Conservation (phyloP, 2,888 invertebrate genomes). For the Eilema depressum region DNA sequence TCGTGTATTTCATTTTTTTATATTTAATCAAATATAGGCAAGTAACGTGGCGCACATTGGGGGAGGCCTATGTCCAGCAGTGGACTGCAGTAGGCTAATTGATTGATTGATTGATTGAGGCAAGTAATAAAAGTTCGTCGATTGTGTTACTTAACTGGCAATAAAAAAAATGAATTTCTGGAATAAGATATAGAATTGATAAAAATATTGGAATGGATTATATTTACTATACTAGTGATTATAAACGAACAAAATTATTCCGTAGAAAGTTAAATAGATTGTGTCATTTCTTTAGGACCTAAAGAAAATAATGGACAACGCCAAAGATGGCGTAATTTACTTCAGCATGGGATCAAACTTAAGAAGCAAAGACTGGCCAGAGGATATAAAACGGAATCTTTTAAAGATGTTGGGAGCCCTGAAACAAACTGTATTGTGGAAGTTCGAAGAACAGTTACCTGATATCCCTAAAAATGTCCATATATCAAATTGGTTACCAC, state of each 20-base stretch:
- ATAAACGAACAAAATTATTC: neutral
- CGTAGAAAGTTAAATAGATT: neutral
- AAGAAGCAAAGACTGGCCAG: conserved; percentile 68
- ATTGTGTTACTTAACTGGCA: neutral
- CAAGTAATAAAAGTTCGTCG: neutral
- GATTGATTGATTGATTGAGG: no score
- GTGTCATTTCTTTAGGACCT: conserved; percentile 61
- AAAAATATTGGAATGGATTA: no score
- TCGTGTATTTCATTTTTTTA: neutral
- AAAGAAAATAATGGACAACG: conserved; percentile 71
- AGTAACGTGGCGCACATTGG: no score
- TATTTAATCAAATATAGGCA: neutral
- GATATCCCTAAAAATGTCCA: conserved; percentile 75
- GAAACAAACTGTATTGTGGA: conserved; percentile 83
- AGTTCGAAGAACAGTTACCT: conserved; percentile 70
- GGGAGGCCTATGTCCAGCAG: no score
- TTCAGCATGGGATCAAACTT: conserved; percentile 83
- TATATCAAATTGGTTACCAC: conserved; percentile 68
- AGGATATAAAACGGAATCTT: conserved; percentile 60
- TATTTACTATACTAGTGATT: neutral
- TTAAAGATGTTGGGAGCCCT: conserved; percentile 72
- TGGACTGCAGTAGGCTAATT: no score
- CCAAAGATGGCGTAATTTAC: conserved; percentile 79
- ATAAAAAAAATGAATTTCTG: no score
- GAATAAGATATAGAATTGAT: no score